These are phyloP conservation scores for Drosophila trapezifrons DNA, from an alignment of 1,140 invertebrate genomes.

Conservation along the genomic window DNA sequence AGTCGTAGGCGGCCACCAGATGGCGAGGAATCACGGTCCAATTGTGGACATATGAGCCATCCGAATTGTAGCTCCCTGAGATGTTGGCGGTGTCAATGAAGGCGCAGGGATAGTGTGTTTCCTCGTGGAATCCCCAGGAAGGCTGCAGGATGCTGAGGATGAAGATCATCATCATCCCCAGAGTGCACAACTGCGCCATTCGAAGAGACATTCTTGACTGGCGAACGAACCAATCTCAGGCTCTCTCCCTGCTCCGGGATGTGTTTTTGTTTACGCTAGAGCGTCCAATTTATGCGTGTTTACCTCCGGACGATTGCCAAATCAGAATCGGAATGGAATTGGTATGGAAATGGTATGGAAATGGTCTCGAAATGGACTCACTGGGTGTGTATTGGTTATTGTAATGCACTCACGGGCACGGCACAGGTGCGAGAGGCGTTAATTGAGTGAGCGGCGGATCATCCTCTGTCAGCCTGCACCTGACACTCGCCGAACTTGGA, in stretches of 20 bases:
- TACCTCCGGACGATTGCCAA: constrained; percentile 44
- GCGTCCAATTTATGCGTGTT: constrained; percentile 55
- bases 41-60: constrained; percentile 58
- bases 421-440: neutral
- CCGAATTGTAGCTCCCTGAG: constrained; percentile 55
- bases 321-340: constrained; percentile 28
- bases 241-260: neutral
- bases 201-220: constrained; percentile 29
- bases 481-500: constrained; percentile 56
- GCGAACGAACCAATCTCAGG: neutral
- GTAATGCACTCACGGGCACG: constrained; percentile 31
- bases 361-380: constrained; percentile 18
- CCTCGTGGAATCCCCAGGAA: constrained; percentile 49
- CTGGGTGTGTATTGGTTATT: constrained; percentile 1
- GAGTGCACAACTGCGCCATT: constrained; percentile 41
- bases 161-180: constrained; percentile 20
- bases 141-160: constrained; percentile 4
- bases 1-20: constrained; percentile 71
- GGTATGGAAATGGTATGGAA: constrained; percentile 21
- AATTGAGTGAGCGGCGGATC: constrained; percentile 11
- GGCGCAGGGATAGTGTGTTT: constrained; percentile 71
- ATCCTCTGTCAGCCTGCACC: constrained; percentile 57
- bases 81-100: constrained; percentile 81
- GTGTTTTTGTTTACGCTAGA: constrained; percentile 52
- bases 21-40: constrained; percentile 66